phyloP scores from a whole-genome alignment of 92 coral and sea anemone species.

The Porites divaricata region DNA sequence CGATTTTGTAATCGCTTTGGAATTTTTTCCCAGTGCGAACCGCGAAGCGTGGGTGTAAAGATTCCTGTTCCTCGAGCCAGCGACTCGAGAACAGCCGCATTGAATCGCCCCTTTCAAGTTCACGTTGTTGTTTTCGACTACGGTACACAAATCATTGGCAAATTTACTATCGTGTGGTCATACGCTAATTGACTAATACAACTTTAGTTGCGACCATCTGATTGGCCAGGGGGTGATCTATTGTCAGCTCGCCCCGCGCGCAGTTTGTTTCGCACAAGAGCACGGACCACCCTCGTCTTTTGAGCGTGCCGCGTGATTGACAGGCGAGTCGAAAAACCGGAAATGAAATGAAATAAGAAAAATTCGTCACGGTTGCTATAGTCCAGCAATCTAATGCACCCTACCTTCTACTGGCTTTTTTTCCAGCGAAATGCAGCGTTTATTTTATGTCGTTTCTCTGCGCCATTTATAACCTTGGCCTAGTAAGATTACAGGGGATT shows the following conservation, averaged over 20 bases:
- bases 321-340: slow-evolving; percentile 69
- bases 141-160: slow-evolving; percentile 72
- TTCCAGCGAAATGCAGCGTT: slow-evolving; percentile 17
- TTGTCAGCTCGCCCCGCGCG: slow-evolving; percentile 81
- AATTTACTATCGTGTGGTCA: slow-evolving; percentile 63
- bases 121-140: slow-evolving; percentile 77
- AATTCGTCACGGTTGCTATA: slow-evolving; percentile 28
- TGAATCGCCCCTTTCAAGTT: slow-evolving; percentile 57
- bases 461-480: background rate
- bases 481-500: background rate
- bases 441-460: background rate
- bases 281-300: slow-evolving; percentile 77
- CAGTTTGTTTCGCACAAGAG: slow-evolving; percentile 43
- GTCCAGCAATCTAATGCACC: background rate
- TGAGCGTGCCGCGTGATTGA: slow-evolving; percentile 79
- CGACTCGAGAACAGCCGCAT: slow-evolving; percentile 67
- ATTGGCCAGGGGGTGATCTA: slow-evolving; percentile 71
- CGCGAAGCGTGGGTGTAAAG: slow-evolving; percentile 78
- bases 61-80: slow-evolving; percentile 46
- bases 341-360: slow-evolving; percentile 75
- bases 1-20: slow-evolving; percentile 73
- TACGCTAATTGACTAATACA: slow-evolving; percentile 82
- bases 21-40: slow-evolving; percentile 60
- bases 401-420: background rate
- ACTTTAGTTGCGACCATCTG: slow-evolving; percentile 48